phyloP scores from a whole-genome alignment of 2,113 vertebrate species.

The Ceyx melanurus region DNA sequence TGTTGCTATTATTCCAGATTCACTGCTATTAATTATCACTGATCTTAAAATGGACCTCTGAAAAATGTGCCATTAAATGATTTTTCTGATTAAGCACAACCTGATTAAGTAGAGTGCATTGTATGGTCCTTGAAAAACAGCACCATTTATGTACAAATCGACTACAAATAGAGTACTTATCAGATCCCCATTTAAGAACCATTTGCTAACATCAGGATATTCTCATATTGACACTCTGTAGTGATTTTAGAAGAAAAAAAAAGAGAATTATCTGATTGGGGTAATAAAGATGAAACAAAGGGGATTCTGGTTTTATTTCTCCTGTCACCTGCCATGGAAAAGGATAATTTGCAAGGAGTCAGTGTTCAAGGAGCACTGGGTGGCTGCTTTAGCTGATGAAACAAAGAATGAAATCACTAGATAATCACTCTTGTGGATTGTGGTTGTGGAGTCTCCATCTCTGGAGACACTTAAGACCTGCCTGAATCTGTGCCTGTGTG shows the following conservation, averaged over 20 bases:
- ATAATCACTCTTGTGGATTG: neutral
- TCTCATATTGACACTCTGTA: neutral
- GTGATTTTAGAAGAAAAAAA: neutral
- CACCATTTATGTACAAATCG: constrained; percentile 25
- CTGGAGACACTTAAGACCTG: too few species aligned
- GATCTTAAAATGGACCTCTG: constrained; percentile 13
- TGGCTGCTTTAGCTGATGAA: constrained; percentile 23
- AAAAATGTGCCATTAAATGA: constrained; percentile 51
- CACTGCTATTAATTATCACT: constrained; percentile 43
- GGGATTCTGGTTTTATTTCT: neutral
- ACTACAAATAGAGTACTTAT: constrained; percentile 48
- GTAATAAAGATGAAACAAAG: constrained; percentile 20
- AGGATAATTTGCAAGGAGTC: neutral
- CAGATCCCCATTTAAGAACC: constrained; percentile 24
- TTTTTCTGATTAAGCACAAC: constrained; percentile 62
- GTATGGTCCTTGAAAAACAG: constrained; percentile 26
- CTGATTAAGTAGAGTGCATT: constrained; percentile 32
- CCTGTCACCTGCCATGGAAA: neutral
- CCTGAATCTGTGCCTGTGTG: too few species aligned
- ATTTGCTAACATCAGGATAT: constrained; percentile 31
- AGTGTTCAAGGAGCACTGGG: neutral
- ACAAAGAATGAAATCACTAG: neutral
- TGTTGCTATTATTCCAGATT: constrained; percentile 1
- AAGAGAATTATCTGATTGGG: neutral
- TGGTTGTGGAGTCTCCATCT: too few species aligned